Conservation (phyloP, 2,888 invertebrate genomes). For the Cyaniris semiargus region DNA sequence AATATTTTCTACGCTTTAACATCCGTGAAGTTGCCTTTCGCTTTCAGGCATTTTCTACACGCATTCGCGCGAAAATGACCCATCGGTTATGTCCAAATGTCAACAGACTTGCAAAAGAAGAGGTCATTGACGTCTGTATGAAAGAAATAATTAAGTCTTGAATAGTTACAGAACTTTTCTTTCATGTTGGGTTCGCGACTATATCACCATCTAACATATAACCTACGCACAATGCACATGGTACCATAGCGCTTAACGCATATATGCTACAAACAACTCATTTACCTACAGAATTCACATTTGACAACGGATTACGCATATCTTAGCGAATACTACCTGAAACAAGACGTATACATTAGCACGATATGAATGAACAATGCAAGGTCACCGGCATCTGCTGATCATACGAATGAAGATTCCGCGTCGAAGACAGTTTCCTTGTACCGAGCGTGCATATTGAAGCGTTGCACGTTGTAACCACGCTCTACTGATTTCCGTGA, state of each 20-base stretch:
- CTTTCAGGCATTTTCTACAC: conserved; percentile 58
- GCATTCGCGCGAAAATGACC: conserved; percentile 44
- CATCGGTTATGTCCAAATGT: background rate
- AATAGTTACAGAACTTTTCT: background rate
- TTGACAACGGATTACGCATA: background rate
- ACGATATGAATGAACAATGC: conserved; percentile 69
- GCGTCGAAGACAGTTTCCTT: conserved; percentile 42
- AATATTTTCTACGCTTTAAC: conserved; percentile 45
- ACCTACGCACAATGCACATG: too few relatives aligned
- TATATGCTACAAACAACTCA: too few relatives aligned
- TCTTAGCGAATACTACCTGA: conserved; percentile 42
- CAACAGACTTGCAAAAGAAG: background rate
- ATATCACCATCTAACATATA: too few relatives aligned
- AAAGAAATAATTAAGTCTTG: background rate
- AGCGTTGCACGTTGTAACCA: conserved; percentile 12
- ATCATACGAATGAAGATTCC: conserved; percentile 61
- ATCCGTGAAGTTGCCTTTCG: conserved; percentile 50
- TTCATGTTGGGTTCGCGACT: background rate
- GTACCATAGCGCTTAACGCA: too few relatives aligned
- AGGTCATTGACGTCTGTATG: background rate
- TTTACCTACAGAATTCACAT: background rate
- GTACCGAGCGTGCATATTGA: conserved; percentile 33
- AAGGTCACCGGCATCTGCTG: conserved; percentile 63
- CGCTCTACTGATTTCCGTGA: background rate
- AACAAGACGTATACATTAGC: conserved; percentile 62